phyloP scores from a whole-genome alignment of 2,797 vertebrate genomes.

The Etheostoma perlongum region DNA sequence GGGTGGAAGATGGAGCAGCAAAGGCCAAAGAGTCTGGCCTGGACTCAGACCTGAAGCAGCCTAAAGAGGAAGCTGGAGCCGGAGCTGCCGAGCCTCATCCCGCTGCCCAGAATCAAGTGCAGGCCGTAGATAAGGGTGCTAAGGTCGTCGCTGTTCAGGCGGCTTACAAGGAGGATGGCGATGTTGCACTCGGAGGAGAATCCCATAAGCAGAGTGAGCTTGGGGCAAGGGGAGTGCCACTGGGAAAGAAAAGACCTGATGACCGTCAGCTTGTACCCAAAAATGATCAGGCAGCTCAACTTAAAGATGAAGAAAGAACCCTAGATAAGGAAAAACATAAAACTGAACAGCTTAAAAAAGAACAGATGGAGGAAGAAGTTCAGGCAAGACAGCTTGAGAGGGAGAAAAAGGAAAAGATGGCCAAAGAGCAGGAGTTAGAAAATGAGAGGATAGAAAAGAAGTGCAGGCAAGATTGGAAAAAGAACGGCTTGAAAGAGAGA shows the following conservation, averaged over 20 bases:
- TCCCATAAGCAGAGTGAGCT: slow-evolving; percentile 77
- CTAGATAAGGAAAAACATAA: slow-evolving; percentile 38
- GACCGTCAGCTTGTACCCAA: slow-evolving; percentile 22
- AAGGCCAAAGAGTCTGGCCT: slow-evolving; percentile 64
- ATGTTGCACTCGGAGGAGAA: slow-evolving; percentile 27
- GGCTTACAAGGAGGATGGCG: slow-evolving; percentile 68
- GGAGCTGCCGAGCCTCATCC: slow-evolving; percentile 36
- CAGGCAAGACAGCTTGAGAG: slow-evolving; percentile 27
- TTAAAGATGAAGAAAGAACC: slow-evolving; percentile 35
- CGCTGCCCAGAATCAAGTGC: slow-evolving; percentile 48
- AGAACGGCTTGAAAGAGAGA: slow-evolving; percentile 39
- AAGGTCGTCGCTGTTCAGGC: slow-evolving; percentile 32
- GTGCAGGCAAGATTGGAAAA: slow-evolving; percentile 46
- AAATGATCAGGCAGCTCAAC: slow-evolving; percentile 50
- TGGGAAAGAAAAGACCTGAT: slow-evolving; percentile 61
- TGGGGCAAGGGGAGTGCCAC: slow-evolving; percentile 76
- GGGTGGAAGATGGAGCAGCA: slow-evolving; percentile 66
- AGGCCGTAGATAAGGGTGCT: slow-evolving; percentile 14
- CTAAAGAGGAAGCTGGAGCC: slow-evolving; percentile 36
- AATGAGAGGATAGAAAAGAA: slow-evolving; percentile 46
- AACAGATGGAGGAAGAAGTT: slow-evolving; percentile 33
- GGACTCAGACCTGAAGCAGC: slow-evolving; percentile 55
- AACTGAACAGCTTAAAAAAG: slow-evolving; percentile 16
- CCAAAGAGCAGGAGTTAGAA: slow-evolving; percentile 26
- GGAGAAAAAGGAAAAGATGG: slow-evolving; percentile 39